Percentiles rank a stretch among this genome's conserved stretches.
phyloP scores from a whole-genome alignment of 2,797 vertebrate genomes.

The Rhinichthys osculus region DNA sequence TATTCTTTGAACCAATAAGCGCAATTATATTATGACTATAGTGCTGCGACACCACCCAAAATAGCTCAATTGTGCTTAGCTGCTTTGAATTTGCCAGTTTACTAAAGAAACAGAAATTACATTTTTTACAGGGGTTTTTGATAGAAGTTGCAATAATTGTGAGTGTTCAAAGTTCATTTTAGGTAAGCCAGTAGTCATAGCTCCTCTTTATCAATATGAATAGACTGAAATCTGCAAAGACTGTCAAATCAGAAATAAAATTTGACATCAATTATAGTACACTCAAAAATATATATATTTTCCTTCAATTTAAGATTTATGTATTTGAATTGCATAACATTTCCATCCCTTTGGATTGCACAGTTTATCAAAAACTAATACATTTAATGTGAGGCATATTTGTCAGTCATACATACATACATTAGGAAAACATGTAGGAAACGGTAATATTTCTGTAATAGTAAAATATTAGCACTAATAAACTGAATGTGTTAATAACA shows the following conservation, averaged over 20 bases:
- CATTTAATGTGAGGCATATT: neutral
- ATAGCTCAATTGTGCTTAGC: neutral
- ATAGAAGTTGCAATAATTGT: neutral
- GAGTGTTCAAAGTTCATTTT: neutral
- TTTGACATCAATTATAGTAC: neutral
- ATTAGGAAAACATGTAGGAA: too few relatives aligned
- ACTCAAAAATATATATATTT: neutral
- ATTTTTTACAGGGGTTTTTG: neutral
- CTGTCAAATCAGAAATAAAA: neutral
- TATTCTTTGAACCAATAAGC: constrained; percentile 12
- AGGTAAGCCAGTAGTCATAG: neutral
- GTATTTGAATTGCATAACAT: neutral
- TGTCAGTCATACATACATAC: too few relatives aligned
- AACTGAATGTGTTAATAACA: too few relatives aligned
- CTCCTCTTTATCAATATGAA: neutral
- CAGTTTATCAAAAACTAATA: neutral
- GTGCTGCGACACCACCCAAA: neutral
- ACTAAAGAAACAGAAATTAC: neutral
- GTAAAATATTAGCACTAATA: too few relatives aligned
- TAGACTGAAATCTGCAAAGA: neutral
- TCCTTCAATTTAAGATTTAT: neutral
- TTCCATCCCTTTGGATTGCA: neutral
- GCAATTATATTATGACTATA: neutral
- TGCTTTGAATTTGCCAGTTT: neutral
- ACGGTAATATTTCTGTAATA: too few relatives aligned